phyloP scores from a whole-genome alignment of 2,113 vertebrate species.

The Sarotherodon lohbergeri region DNA sequence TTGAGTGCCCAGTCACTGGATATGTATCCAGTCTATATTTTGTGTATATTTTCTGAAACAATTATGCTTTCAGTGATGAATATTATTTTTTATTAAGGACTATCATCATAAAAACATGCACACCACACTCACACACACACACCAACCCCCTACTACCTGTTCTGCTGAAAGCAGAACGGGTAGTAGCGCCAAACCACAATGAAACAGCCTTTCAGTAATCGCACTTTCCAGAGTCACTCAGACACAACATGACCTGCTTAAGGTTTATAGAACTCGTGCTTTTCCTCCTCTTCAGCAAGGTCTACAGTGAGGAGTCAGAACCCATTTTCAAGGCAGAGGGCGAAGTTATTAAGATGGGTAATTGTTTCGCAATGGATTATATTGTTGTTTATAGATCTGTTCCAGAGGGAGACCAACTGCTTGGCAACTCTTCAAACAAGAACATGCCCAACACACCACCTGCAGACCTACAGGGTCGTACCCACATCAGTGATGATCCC shows the following conservation, averaged over 20 bases:
- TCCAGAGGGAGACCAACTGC: constrained; percentile 44
- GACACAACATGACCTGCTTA: constrained; percentile 39
- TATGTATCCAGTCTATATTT: not conserved
- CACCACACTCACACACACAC: not conserved
- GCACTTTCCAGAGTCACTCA: not conserved
- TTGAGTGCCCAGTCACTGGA: not conserved
- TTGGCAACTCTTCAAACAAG: not conserved
- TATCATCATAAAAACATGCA: not conserved
- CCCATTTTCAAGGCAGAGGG: constrained; percentile 19
- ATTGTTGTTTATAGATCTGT: constrained; percentile 50
- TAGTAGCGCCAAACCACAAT: not conserved
- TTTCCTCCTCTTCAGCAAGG: constrained; percentile 19
- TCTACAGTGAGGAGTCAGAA: constrained; percentile 7
- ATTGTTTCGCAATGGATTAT: constrained; percentile 68
- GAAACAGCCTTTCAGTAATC: not conserved
- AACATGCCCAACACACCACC: no score
- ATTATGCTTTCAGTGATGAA: rapidly evolving
- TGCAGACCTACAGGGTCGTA: no score
- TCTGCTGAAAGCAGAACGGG: constrained; percentile 45
- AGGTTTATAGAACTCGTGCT: constrained; percentile 26
- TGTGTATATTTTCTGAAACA: not conserved
- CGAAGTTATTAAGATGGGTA: constrained; percentile 43
- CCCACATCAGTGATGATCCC: no score
- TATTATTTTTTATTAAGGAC: not conserved
- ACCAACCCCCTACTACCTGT: not conserved